These are phyloP conservation scores for Monoplex corrugatus DNA, from an alignment of 2,888 invertebrate genomes.

Conservation along the genomic window DNA sequence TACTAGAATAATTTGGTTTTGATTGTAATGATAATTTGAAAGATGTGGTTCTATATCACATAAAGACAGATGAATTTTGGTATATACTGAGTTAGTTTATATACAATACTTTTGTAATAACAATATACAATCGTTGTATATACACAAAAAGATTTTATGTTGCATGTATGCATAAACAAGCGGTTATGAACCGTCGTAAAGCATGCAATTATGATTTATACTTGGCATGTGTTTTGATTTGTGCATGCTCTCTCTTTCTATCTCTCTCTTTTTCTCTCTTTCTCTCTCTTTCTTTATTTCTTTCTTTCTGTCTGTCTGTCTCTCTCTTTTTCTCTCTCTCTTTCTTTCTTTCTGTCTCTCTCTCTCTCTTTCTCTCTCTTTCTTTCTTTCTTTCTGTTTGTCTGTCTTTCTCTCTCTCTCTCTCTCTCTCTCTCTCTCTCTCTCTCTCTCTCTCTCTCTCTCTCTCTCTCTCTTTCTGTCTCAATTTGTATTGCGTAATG, in stretches of 20 bases:
- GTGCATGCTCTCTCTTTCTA: no score
- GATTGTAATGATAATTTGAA: no score
- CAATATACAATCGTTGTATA: no score
- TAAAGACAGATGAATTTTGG: no score
- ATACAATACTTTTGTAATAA: no score
- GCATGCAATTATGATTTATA: not conserved
- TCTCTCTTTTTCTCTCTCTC: conserved; percentile 18
- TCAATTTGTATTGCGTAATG: no score
- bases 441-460: not conserved
- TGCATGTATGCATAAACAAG: no score
- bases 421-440: not conserved
- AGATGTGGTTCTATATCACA: no score
- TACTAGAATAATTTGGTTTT: no score
- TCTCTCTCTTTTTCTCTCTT: not conserved
- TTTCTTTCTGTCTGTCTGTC: not conserved
- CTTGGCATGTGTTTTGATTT: not conserved
- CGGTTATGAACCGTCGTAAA: no score
- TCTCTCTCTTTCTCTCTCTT: not conserved
- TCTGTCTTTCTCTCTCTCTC: not conserved
- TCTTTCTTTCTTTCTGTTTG: not conserved
- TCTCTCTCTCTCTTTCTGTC: not conserved
- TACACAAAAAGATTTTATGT: no score
- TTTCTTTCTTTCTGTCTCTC: not conserved
- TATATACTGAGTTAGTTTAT: no score
- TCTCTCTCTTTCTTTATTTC: not conserved